A percentile compares a stretch with the other conserved stretches of the same genome.
Evolutionary conservation across 2,888 invertebrate genomes (phyloP).

Genomic region (Nomada goodeniana): DNA sequence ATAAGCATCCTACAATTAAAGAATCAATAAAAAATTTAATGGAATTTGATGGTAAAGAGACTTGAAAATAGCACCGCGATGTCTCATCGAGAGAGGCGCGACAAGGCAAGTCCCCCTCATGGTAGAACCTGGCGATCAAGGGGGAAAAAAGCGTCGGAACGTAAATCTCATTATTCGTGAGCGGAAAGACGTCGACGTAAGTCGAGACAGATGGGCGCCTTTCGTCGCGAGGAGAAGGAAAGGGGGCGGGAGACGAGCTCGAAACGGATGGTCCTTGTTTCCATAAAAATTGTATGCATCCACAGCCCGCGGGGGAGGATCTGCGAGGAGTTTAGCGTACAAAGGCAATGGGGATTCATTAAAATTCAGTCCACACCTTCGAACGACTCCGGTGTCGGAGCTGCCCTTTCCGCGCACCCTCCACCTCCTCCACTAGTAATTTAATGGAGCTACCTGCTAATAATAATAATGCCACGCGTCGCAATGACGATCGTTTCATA

Average conservation of each 20-base stretch:
- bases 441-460: too few species aligned
- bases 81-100: neutral
- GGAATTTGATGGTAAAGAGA: neutral
- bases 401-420: neutral
- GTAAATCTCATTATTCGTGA: constrained; percentile 20
- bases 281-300: constrained; percentile 70
- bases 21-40: neutral
- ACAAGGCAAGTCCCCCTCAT: neutral
- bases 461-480: too few species aligned
- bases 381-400: constrained; percentile 58
- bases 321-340: constrained; percentile 64
- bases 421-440: neutral
- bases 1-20: too few species aligned
- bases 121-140: constrained; percentile 5
- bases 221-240: too few species aligned
- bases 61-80: constrained; percentile 20
- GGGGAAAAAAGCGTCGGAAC: neutral
- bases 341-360: constrained; percentile 73
- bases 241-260: neutral
- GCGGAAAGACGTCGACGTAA: constrained; percentile 19
- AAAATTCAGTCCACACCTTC: constrained; percentile 73
- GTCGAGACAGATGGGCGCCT: constrained; percentile 18
- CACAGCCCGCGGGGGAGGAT: constrained; percentile 43
- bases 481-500: too few species aligned
- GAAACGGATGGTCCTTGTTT: constrained; percentile 67